These are phyloP conservation scores for Anthopleura sola DNA, from an alignment of 64 coral and sea anemone genomes.

Conservation along the genomic window DNA sequence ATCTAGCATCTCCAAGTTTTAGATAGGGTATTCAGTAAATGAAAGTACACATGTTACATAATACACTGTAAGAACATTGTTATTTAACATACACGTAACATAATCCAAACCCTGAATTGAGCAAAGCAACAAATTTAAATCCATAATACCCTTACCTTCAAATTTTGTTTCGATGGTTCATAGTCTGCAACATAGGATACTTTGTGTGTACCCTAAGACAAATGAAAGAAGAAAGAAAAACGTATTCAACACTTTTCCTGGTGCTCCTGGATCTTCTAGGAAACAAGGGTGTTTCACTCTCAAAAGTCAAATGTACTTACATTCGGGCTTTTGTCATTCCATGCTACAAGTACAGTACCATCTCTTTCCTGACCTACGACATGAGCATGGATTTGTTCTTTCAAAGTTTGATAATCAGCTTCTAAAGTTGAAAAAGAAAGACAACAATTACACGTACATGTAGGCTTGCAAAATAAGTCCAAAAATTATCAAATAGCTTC, in stretches of 20 bases:
- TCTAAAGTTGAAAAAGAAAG: not conserved
- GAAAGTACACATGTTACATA: too few species aligned
- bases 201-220: constrained; percentile 39
- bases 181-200: constrained; percentile 83
- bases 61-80: too few species aligned
- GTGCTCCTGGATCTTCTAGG: not conserved
- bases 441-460: too few species aligned
- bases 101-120: not conserved
- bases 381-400: constrained; percentile 54
- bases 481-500: too few species aligned
- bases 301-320: not conserved
- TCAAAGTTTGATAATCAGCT: constrained; percentile 22
- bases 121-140: not conserved
- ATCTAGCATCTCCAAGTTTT: too few species aligned
- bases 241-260: not conserved
- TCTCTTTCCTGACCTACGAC: constrained; percentile 91
- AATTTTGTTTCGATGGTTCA: constrained; percentile 51
- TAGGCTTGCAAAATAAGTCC: not conserved
- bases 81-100: too few species aligned
- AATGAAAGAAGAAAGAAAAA: not conserved
- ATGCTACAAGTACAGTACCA: constrained; percentile 64
- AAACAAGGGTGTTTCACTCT: not conserved
- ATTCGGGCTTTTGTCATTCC: constrained; percentile 64
- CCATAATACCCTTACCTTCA: constrained; percentile 39
- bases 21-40: too few species aligned